Evolutionary conservation across 2,797 vertebrate genomes (phyloP).

Genomic region (Falco berigora): DNA sequence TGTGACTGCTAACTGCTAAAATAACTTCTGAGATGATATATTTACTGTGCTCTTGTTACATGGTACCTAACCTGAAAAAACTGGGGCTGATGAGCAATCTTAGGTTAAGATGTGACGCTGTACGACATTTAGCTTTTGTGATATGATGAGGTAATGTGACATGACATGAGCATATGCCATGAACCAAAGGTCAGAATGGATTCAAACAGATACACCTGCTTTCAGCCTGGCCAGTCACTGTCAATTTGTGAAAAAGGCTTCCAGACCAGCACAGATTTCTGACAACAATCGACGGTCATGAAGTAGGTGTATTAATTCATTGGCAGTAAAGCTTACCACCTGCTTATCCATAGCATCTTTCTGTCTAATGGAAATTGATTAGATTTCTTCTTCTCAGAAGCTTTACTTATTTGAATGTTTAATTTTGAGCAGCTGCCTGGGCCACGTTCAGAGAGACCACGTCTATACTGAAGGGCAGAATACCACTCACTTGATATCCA

Average conservation of each 20-base stretch:
- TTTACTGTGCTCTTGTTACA: neutral
- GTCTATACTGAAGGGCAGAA: neutral
- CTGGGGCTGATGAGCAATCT: neutral
- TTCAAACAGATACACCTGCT: neutral
- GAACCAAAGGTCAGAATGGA: neutral
- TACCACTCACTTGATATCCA: rapidly evolving
- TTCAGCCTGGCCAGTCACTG: neutral
- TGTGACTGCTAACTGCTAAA: neutral
- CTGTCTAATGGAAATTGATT: neutral
- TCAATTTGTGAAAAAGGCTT: neutral
- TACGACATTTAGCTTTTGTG: conserved; percentile 21
- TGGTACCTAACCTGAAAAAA: neutral
- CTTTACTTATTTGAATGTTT: neutral
- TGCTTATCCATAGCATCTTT: neutral
- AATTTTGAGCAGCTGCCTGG: neutral
- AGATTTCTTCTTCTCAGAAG: neutral
- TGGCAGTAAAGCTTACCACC: neutral
- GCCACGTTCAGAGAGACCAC: neutral
- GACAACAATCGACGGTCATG: neutral
- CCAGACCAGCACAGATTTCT: neutral
- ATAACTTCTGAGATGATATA: neutral
- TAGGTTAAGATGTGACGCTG: neutral
- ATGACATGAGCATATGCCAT: neutral
- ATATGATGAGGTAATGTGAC: neutral
- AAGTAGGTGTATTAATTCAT: neutral